Conservation (phyloP, 2,888 invertebrate species). For the Gnatocerus cornutus region DNA sequence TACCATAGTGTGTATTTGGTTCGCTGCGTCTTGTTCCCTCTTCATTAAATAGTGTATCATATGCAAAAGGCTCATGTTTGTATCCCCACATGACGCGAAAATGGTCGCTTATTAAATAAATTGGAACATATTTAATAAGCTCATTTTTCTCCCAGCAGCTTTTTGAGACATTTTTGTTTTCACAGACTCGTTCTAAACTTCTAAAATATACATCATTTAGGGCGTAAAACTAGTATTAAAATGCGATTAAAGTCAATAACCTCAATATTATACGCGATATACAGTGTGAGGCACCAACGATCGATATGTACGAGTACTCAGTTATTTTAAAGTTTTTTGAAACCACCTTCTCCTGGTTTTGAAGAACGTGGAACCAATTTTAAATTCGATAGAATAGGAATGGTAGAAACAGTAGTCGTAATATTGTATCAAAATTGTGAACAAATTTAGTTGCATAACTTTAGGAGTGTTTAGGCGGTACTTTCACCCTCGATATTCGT, state of each 20-base stretch:
- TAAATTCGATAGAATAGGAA: background rate
- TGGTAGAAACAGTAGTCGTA: constrained; percentile 15
- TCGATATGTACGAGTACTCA: constrained; percentile 14
- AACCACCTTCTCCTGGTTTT: constrained; percentile 11
- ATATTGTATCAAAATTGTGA: constrained; percentile 28
- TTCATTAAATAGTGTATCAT: constrained; percentile 61
- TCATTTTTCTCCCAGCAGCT: constrained; percentile 55
- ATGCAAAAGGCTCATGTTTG: constrained; percentile 64
- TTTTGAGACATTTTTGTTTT: constrained; percentile 57
- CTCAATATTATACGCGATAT: constrained; percentile 35
- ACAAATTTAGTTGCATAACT: constrained; percentile 14
- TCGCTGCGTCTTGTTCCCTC: constrained; percentile 58
- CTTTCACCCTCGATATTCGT: background rate
- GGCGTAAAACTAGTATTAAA: constrained; percentile 40
- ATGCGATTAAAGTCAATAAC: constrained; percentile 45
- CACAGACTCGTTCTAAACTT: constrained; percentile 25
- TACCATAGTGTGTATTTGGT: constrained; percentile 72
- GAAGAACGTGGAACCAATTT: constrained; percentile 3
- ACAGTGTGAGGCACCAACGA: constrained; percentile 32
- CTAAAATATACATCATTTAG: constrained; percentile 34
- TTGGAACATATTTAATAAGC: constrained; percentile 55
- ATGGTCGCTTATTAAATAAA: constrained; percentile 57
- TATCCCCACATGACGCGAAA: constrained; percentile 54
- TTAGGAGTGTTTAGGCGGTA: background rate
- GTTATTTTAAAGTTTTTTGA: constrained; percentile 21